phyloP scores from a whole-genome alignment of 2,888 invertebrate species.

The Margaritifera margaritifera region DNA sequence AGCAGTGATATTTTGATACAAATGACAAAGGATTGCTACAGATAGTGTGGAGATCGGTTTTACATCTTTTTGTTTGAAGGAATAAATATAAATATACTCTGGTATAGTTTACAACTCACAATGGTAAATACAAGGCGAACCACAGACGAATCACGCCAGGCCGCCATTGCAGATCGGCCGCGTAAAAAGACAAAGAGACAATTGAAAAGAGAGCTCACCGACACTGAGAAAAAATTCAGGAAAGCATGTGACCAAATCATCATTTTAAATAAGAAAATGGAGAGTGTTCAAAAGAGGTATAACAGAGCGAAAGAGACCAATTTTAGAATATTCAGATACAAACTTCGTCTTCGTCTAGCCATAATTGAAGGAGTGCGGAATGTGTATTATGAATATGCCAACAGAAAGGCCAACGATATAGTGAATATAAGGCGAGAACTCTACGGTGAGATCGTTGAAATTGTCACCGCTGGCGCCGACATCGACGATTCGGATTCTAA shows the following conservation, averaged over 20 bases:
- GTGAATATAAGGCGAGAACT: slow-evolving; percentile 29
- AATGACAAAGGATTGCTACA: too few relatives aligned
- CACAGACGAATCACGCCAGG: too few relatives aligned
- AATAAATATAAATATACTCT: too few relatives aligned
- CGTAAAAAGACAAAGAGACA: too few relatives aligned
- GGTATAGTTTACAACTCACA: too few relatives aligned
- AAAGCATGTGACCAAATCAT: slow-evolving; percentile 39
- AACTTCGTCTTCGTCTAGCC: slow-evolving; percentile 36
- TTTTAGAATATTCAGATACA: slow-evolving; percentile 38
- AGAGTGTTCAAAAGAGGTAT: slow-evolving; percentile 27
- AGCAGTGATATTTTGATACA: too few relatives aligned
- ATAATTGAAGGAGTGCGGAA: slow-evolving; percentile 36
- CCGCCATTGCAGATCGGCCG: too few relatives aligned
- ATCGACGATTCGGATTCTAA: slow-evolving; percentile 5
- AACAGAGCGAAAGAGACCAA: slow-evolving; percentile 17
- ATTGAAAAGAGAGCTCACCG: too few relatives aligned
- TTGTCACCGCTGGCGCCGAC: slow-evolving; percentile 20
- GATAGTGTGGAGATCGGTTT: too few relatives aligned
- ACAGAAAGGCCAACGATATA: slow-evolving; percentile 30
- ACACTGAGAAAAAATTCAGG: slow-evolving; percentile 8
- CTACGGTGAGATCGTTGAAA: slow-evolving; percentile 36
- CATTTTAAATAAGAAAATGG: slow-evolving; percentile 28
- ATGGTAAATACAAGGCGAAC: too few relatives aligned
- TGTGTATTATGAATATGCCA: slow-evolving; percentile 41
- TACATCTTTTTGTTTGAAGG: too few relatives aligned